Conservation (phyloP, 2,888 invertebrate species). For the Coleophora deauratella region DNA sequence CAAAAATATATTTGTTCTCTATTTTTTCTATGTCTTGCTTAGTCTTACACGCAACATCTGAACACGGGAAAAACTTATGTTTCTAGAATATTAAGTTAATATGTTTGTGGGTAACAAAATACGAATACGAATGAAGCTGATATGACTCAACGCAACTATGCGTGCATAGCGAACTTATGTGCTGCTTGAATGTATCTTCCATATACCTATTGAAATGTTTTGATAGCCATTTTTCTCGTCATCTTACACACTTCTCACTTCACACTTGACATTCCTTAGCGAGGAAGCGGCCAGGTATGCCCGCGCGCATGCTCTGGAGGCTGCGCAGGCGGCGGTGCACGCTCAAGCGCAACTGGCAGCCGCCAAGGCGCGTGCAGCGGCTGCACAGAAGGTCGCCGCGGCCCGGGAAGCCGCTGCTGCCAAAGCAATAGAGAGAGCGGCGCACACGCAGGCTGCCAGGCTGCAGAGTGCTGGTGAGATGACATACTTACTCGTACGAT, state of each 20-base stretch:
- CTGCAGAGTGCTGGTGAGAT: conserved; percentile 76
- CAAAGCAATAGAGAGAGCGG: conserved; percentile 79
- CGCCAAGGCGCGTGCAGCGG: conserved; percentile 80
- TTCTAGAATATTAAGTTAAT: too few species aligned
- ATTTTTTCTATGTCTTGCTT: too few species aligned
- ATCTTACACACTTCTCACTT: neutral
- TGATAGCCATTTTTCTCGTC: too few species aligned
- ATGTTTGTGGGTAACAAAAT: too few species aligned
- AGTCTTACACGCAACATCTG: too few species aligned
- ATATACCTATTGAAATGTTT: too few species aligned
- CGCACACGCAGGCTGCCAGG: conserved; percentile 80
- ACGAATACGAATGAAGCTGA: too few species aligned
- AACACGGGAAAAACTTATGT: too few species aligned
- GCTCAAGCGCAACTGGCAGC: conserved; percentile 81
- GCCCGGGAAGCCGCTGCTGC: conserved; percentile 83
- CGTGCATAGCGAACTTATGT: too few species aligned
- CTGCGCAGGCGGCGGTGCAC: conserved; percentile 77
- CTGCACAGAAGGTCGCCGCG: conserved; percentile 81
- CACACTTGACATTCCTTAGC: conserved; percentile 28
- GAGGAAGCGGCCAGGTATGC: conserved; percentile 80
- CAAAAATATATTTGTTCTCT: too few species aligned
- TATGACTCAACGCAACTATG: too few species aligned
- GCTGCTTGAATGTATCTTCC: too few species aligned
- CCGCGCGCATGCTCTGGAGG: conserved; percentile 78
- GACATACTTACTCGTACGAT: neutral